Conservation (phyloP, 2,797 vertebrate species). For the Oreortyx pictus region DNA sequence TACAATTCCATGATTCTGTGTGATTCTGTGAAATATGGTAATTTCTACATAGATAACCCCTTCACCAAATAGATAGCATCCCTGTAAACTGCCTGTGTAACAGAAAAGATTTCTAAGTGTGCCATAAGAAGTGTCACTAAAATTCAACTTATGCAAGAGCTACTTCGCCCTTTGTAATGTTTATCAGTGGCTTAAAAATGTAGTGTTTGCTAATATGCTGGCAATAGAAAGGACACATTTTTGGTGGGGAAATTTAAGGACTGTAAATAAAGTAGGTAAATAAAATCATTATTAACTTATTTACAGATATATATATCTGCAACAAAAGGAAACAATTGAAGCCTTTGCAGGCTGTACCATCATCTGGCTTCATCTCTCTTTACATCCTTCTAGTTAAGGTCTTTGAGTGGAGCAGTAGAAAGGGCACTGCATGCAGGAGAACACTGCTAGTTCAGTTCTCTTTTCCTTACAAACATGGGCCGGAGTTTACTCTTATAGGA, state of each 20-base stretch:
- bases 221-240: not conserved
- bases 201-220: not conserved
- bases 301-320: not conserved
- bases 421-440: not conserved
- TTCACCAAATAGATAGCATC: not conserved
- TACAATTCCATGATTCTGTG: too few species aligned
- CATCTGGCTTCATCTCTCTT: not conserved
- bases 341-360: not conserved
- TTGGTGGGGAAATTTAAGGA: not conserved
- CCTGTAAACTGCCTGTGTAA: not conserved
- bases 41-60: not conserved
- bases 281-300: not conserved
- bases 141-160: not conserved
- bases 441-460: not conserved
- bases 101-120: not conserved
- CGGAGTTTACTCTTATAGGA: not conserved
- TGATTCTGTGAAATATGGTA: not conserved
- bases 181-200: not conserved
- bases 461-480: not conserved
- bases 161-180: not conserved
- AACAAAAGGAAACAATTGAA: not conserved
- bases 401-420: not conserved
- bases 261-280: not conserved
- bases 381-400: not conserved
- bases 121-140: not conserved